A percentile compares a stretch with the other conserved stretches of the same genome.
Evolutionary conservation across 2,888 invertebrate species (phyloP).

Genomic region (Willowsia nigromaculata): DNA sequence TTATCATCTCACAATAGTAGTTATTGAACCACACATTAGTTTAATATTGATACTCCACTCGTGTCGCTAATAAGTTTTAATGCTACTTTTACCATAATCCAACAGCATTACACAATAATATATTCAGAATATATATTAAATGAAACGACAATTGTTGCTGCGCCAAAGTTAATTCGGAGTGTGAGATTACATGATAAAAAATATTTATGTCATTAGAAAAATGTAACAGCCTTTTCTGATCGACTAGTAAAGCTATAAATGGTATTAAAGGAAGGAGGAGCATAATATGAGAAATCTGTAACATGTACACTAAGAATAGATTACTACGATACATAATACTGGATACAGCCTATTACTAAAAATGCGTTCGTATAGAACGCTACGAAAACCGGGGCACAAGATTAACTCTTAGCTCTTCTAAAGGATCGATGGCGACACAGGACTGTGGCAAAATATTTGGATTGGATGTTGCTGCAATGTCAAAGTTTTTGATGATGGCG

Average conservation of each 20-base stretch:
- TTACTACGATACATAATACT: background rate
- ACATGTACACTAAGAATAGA: background rate
- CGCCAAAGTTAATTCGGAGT: no score
- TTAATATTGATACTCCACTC: no score
- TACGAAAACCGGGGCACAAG: constrained; percentile 71
- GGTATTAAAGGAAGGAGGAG: background rate
- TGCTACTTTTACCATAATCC: background rate
- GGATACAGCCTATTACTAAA: background rate
- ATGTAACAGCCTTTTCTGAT: background rate
- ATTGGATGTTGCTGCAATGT: constrained; percentile 65
- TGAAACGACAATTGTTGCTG: no score
- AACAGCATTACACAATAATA: background rate
- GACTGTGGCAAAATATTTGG: constrained; percentile 75
- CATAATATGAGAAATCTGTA: background rate
- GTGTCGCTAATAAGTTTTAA: no score
- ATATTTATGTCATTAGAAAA: background rate
- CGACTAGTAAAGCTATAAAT: constrained; percentile 42
- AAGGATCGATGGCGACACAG: constrained; percentile 77
- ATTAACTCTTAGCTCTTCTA: constrained; percentile 72
- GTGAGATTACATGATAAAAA: background rate
- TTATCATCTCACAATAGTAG: no score
- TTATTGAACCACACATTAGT: no score
- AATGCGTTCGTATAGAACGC: background rate
- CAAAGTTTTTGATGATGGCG: constrained; percentile 73
- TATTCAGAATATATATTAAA: no score